Percentiles rank a stretch among this genome's conserved stretches.
Conservation (phyloP, 2,888 invertebrate genomes). For the Lymantria dispar region DNA sequence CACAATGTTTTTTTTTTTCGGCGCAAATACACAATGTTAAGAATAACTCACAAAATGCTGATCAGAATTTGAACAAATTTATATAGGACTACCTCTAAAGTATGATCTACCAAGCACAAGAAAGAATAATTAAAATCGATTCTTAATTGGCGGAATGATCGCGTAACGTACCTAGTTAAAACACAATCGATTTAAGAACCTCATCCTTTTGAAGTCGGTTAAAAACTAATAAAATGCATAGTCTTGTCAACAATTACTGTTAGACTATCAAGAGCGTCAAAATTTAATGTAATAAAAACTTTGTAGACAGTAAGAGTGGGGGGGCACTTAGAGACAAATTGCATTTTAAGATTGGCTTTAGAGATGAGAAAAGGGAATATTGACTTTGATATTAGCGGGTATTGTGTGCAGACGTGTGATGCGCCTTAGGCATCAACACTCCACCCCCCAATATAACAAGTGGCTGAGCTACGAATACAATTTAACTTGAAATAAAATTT, state of each 20-base stretch:
- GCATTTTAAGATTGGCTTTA: conserved; percentile 57
- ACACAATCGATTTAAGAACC: too few species aligned
- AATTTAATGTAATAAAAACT: conserved; percentile 31
- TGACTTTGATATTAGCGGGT: conserved; percentile 56
- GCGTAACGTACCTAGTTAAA: too few species aligned
- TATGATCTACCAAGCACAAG: too few species aligned
- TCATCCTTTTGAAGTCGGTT: too few species aligned
- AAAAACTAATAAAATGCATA: not conserved
- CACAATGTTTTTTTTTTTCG: too few species aligned
- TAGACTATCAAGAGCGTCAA: conserved; percentile 14
- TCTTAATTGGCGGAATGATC: too few species aligned
- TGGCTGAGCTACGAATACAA: conserved; percentile 72
- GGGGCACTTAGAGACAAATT: conserved; percentile 46
- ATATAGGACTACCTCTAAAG: too few species aligned
- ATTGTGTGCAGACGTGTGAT: conserved; percentile 45
- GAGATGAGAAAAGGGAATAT: conserved; percentile 56
- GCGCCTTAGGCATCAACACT: conserved; percentile 55
- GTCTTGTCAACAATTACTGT: not conserved
- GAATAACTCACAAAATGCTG: too few species aligned
- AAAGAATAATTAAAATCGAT: too few species aligned
- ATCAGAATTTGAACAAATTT: too few species aligned
- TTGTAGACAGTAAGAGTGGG: conserved; percentile 30
- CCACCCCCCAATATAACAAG: conserved; percentile 68
- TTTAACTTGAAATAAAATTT: conserved; percentile 80
- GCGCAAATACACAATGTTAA: too few species aligned